Conservation (phyloP, 2,113 vertebrate species). For the Balaeniceps rex region DNA sequence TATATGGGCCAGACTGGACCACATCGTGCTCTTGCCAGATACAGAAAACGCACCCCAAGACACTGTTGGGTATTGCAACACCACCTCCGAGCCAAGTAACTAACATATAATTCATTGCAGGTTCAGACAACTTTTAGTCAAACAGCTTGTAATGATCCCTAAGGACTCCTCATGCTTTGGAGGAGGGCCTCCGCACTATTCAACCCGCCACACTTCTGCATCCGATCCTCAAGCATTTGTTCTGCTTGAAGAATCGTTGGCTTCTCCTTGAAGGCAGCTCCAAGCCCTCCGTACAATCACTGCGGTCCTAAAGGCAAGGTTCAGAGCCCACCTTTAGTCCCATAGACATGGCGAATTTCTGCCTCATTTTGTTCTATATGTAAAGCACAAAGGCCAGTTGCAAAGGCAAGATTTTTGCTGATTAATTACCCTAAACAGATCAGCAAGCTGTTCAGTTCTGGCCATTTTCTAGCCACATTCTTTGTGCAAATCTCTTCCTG, state of each 20-base stretch:
- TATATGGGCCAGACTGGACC: not conserved
- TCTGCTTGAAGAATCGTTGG: not conserved
- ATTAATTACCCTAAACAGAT: not conserved
- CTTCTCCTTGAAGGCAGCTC: not conserved
- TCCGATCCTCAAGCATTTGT: not conserved
- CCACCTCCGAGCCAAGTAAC: not conserved
- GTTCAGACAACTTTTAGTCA: not conserved
- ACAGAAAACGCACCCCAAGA: not conserved
- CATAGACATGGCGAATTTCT: rapidly evolving
- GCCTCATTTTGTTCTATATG: not conserved
- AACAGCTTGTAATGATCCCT: not conserved
- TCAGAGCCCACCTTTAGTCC: not conserved
- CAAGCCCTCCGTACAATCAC: not conserved
- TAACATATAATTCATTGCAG: not conserved
- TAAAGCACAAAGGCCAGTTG: not conserved
- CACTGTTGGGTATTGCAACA: not conserved
- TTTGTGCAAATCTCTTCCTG: not conserved
- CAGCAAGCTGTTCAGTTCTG: not conserved
- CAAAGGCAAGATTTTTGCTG: not conserved
- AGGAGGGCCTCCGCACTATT: not conserved
- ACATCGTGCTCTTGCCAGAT: not conserved
- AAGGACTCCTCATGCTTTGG: not conserved
- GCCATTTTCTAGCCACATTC: not conserved
- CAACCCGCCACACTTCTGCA: not conserved
- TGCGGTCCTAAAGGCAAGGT: not conserved